Evolutionary conservation across 2,888 invertebrate genomes (phyloP), one percentile per base, ranked within the genome.

Genomic region (Tetrapedia diversipes): DNA sequence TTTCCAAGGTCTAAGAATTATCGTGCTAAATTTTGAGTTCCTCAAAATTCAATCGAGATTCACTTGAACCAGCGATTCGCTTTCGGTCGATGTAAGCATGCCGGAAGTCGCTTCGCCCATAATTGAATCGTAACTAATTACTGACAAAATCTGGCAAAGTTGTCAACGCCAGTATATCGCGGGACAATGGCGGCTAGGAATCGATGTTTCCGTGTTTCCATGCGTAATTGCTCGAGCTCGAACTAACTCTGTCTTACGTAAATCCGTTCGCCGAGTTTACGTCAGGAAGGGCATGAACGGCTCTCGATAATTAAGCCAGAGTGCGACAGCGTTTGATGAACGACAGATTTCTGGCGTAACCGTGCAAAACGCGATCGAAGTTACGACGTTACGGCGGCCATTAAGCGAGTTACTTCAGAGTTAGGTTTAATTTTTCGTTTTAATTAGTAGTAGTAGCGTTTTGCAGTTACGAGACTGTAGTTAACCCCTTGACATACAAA

Each of bases 191-290:
- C 47, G 16, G 41, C 47, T 10, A 47, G 47, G 24, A 54, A 75
- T 75, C 75, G 65, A 66, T 71, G 72, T 60, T 60, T 39, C 14
- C 22, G 65, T 56, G 61, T 66, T 71, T 72, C 75, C 65, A 66
- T 51, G 65, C 49, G 63, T 72, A 75, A 72, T 75, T 72, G 61
- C 60, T 61, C 16, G 19, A 56, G 39, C 49, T 60, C 45, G 54
- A 72, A 49, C 47, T 60, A 66, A 43, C 56, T 39, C 43, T 14
- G 34, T 60, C 70, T 75, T 60, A 56, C 47, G 60, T 61, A 51
- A 71, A 72, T 61, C 60, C 39, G 32, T 34, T 39, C 41, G n/a
- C n/a, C 32, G 41, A 29, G 51, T 74, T 64, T 57, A 45, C 29
- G 37, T 53, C 37, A 24, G 49, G 37, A 27, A 53, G 29, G 73